A percentile compares a stretch with the other conserved stretches of the same genome.
These are phyloP conservation scores for Takifugu bimaculatus DNA, from an alignment of 2,113 vertebrate genomes.

Conservation along the genomic window DNA sequence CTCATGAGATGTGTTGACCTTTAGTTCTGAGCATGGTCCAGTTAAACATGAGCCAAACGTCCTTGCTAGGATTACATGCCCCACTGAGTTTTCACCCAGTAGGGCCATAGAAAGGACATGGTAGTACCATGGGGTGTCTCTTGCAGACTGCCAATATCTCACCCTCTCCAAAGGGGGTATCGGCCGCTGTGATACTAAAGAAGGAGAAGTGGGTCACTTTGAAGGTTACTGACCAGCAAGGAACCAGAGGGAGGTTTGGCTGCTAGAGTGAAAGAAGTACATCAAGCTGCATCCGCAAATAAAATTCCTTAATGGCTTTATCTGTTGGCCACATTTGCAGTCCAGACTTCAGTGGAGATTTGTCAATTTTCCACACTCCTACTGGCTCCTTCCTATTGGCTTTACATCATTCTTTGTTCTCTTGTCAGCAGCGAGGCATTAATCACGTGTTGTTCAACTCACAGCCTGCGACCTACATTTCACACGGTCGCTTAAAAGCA, in stretches of 20 bases:
- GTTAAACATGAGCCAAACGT: constrained; percentile 18
- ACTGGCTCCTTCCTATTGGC: background rate
- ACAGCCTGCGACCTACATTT: background rate
- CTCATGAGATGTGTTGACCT: constrained; percentile 7
- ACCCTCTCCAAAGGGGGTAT: constrained; percentile 12
- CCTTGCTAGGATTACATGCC: constrained; percentile 45
- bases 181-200: constrained; percentile 9
- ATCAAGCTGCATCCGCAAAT: constrained; percentile 15
- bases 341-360: background rate
- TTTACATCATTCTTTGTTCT: constrained; percentile 5
- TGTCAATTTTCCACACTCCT: constrained; percentile 1
- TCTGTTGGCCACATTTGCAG: constrained; percentile 4
- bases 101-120: constrained; percentile 28
- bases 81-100: constrained; percentile 38
- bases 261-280: constrained; percentile 6
- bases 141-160: constrained; percentile 28
- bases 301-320: constrained; percentile 5
- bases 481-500: background rate
- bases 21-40: constrained; percentile 23
- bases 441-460: background rate
- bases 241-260: constrained; percentile 8
- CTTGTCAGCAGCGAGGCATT: constrained; percentile 6
- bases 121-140: constrained; percentile 27
- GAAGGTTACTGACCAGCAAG: constrained; percentile 38
- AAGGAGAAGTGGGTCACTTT: constrained; percentile 26